Percentiles rank a stretch among this genome's conserved stretches.
phyloP scores from a whole-genome alignment of 2,888 invertebrate genomes.

The Masnerella sp. region DNA sequence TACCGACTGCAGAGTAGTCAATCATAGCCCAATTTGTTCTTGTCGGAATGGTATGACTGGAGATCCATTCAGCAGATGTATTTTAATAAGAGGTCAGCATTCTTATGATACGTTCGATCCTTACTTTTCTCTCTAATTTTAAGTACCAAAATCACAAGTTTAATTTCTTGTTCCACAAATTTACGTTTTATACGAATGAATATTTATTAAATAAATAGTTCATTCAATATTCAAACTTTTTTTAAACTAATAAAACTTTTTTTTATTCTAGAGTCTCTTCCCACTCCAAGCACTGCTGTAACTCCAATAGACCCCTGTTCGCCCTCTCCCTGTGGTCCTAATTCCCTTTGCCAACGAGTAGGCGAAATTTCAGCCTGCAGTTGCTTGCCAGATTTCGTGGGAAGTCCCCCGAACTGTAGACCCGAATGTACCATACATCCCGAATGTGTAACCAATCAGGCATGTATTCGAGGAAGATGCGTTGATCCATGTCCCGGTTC shows the following conservation, averaged over 20 bases:
- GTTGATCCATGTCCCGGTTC: constrained; percentile 80
- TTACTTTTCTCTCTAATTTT: too few species aligned
- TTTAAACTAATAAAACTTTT: too few species aligned
- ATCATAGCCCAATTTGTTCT: constrained; percentile 83
- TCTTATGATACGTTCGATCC: neutral
- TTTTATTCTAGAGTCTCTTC: constrained; percentile 64
- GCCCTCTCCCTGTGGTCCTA: constrained; percentile 87
- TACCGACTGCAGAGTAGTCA: constrained; percentile 83
- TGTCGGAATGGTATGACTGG: constrained; percentile 82
- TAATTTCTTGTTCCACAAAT: too few species aligned
- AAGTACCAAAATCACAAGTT: too few species aligned
- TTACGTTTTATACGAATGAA: neutral
- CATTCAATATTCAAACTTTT: neutral
- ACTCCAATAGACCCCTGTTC: constrained; percentile 83
- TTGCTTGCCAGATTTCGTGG: constrained; percentile 79
- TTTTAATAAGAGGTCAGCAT: constrained; percentile 79
- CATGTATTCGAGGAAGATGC: constrained; percentile 79
- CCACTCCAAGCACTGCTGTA: neutral
- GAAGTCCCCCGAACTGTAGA: constrained; percentile 81
- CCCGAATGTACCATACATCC: constrained; percentile 78
- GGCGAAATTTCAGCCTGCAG: constrained; percentile 79
- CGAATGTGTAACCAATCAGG: constrained; percentile 77
- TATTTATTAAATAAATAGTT: neutral
- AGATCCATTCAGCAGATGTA: constrained; percentile 83
- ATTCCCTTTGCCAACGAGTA: constrained; percentile 39